Evolutionary conservation across 2,888 invertebrate species (phyloP).

Genomic region (Biston betularia): DNA sequence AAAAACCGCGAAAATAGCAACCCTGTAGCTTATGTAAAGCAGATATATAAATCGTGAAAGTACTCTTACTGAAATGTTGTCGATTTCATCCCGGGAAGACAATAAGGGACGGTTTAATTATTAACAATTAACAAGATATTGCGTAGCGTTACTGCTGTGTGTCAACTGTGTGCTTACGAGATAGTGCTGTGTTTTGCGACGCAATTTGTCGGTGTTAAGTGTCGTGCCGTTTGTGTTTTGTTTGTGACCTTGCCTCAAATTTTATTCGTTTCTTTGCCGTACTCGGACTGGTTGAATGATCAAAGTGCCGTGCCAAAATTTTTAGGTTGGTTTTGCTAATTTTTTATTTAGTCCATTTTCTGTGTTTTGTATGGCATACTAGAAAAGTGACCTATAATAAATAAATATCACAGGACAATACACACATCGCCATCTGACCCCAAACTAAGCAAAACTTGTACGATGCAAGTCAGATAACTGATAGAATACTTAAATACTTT

Average conservation of each 20-base stretch:
- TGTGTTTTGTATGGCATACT: too few relatives aligned
- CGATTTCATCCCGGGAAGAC: slow-evolving; percentile 23
- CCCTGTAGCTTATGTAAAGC: background rate
- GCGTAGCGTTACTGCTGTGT: slow-evolving; percentile 22
- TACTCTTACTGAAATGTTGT: slow-evolving; percentile 21
- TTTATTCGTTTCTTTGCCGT: background rate
- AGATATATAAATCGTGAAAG: background rate
- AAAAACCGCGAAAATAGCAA: too few relatives aligned
- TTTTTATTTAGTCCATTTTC: too few relatives aligned
- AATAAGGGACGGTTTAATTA: slow-evolving; percentile 38
- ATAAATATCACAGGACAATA: too few relatives aligned
- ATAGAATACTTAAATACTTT: too few relatives aligned
- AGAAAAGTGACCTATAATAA: too few relatives aligned
- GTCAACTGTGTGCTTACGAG: slow-evolving; percentile 32
- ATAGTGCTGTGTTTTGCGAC: slow-evolving; percentile 23
- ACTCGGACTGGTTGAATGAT: too few relatives aligned
- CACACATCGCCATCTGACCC: too few relatives aligned
- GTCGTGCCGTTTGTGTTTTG: background rate
- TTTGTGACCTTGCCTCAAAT: background rate
- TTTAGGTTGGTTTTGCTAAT: too few relatives aligned
- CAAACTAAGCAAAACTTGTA: too few relatives aligned
- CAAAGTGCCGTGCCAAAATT: too few relatives aligned
- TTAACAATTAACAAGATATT: slow-evolving; percentile 39
- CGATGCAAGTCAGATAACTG: too few relatives aligned
- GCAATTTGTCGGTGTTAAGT: slow-evolving; percentile 11